These are phyloP conservation scores for Carassius gibelio DNA, from an alignment of 2,113 vertebrate species.

Conservation along the genomic window DNA sequence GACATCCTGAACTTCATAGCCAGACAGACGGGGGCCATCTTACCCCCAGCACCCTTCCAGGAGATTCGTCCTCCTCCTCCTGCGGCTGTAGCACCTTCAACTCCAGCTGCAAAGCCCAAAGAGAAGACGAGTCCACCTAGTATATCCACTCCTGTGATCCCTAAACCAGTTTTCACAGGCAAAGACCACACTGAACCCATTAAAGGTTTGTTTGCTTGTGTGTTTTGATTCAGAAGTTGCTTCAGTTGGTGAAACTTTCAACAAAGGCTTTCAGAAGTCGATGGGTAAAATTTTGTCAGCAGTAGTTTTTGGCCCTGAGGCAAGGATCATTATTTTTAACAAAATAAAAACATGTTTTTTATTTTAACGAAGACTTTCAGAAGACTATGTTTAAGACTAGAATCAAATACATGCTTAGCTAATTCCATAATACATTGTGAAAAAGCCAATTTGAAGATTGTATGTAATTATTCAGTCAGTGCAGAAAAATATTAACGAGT, in stretches of 20 bases:
- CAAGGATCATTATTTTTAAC: too few species aligned
- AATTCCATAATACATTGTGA: too few species aligned
- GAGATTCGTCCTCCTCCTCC: constrained; percentile 79
- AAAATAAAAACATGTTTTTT: too few species aligned
- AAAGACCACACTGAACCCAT: constrained; percentile 88
- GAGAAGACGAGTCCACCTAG: constrained; percentile 54
- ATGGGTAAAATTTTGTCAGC: constrained; percentile 94
- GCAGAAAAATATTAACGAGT: too few species aligned
- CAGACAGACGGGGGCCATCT: constrained; percentile 93
- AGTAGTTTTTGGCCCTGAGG: constrained; percentile 40
- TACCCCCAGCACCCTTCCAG: constrained; percentile 85
- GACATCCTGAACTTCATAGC: constrained; percentile 94
- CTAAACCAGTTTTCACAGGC: constrained; percentile 77
- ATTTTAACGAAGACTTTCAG: constrained; percentile 82
- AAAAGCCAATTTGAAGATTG: not conserved
- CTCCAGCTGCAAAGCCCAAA: constrained; percentile 57
- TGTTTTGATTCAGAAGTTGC: not conserved
- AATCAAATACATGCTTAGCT: too few species aligned
- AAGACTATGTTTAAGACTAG: constrained; percentile 93
- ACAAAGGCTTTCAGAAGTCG: constrained; percentile 88
- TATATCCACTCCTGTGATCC: constrained; percentile 62
- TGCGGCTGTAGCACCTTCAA: constrained; percentile 56
- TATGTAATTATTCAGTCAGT: not conserved
- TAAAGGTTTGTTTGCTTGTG: constrained; percentile 79
- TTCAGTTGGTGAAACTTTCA: not conserved